Conservation (phyloP, 2,797 vertebrate species). For the Liasis olivaceus region DNA sequence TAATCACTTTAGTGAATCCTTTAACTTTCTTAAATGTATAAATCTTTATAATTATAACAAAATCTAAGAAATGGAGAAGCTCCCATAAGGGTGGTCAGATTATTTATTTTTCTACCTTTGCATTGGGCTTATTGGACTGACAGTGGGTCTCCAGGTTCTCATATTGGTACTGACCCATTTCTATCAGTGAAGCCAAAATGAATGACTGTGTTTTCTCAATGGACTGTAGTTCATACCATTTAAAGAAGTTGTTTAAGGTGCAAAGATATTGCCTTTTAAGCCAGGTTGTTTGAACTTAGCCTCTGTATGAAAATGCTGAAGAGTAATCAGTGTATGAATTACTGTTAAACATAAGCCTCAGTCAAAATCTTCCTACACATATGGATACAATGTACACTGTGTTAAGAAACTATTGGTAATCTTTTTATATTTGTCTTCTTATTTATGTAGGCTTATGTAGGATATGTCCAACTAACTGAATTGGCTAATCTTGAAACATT, state of each 20-base stretch:
- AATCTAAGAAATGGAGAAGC: neutral
- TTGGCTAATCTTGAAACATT: neutral
- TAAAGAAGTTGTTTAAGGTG: no score
- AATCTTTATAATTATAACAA: neutral
- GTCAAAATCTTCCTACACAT: neutral
- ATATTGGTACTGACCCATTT: neutral
- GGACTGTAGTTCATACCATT: neutral
- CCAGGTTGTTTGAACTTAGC: neutral
- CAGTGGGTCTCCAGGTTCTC: neutral
- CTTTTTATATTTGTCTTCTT: neutral
- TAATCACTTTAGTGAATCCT: neutral
- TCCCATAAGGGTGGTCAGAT: neutral
- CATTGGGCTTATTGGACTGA: no score
- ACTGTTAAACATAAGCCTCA: neutral
- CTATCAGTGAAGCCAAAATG: neutral
- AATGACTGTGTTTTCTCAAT: neutral
- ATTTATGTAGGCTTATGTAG: neutral
- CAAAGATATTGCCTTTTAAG: neutral
- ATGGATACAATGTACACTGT: neutral
- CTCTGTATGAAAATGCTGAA: neutral
- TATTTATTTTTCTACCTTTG: neutral
- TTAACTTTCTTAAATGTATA: neutral
- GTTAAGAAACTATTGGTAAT: neutral
- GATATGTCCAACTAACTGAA: neutral
- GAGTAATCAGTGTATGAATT: neutral